Conservation (phyloP, 2,888 invertebrate species). For the Heliconius sara region DNA sequence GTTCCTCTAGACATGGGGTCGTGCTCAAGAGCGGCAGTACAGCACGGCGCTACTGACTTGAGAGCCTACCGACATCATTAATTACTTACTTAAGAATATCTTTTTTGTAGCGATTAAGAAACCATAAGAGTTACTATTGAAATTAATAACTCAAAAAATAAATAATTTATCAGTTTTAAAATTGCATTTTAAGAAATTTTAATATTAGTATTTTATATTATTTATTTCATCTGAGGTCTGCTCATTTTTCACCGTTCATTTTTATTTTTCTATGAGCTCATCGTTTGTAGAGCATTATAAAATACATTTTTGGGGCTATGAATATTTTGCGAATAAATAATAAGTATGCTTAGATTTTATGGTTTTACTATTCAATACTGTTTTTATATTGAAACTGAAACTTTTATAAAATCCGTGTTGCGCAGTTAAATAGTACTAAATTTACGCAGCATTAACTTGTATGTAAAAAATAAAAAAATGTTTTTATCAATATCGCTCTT, state of each 20-base stretch:
- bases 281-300: not conserved
- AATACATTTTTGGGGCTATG: not conserved
- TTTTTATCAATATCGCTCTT: not conserved
- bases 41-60: conserved; percentile 1
- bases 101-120: conserved; percentile 19
- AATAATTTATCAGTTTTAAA: too few relatives aligned
- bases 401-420: not conserved
- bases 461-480: not conserved
- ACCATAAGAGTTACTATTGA: not conserved
- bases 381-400: not conserved
- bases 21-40: conserved; percentile 19
- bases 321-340: not conserved
- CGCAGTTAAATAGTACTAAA: not conserved
- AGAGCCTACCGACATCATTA: conserved; percentile 3
- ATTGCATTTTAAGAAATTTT: not conserved
- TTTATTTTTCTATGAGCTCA: not conserved
- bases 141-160: too few relatives aligned
- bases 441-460: not conserved
- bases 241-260: not conserved
- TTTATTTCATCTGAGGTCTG: not conserved
- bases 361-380: not conserved
- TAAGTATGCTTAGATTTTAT: not conserved
- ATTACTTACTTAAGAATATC: not conserved
- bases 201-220: not conserved
- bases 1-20: conserved; percentile 5